Evolutionary conservation across 2,797 vertebrate genomes (phyloP).

Genomic region (Cryptoprocta ferox): DNA sequence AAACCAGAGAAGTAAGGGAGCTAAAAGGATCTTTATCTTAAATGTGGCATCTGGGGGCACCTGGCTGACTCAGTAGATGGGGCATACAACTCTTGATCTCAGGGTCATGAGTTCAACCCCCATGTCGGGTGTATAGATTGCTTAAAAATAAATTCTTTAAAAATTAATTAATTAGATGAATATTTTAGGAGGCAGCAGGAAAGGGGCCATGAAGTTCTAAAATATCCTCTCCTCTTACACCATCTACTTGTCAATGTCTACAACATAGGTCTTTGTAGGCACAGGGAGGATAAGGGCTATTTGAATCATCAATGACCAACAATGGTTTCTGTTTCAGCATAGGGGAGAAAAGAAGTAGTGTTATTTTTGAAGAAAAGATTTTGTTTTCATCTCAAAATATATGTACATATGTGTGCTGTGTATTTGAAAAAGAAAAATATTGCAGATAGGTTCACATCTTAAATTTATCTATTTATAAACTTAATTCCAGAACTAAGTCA

Average conservation of each 20-base stretch:
- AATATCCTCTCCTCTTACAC: not conserved
- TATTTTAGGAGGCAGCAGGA: slow-evolving; percentile 6
- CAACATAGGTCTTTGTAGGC: not conserved
- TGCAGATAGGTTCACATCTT: not conserved
- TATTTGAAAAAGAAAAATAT: not conserved
- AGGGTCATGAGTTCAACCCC: not conserved
- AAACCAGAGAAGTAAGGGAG: not conserved
- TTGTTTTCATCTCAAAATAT: not conserved
- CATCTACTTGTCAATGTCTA: not conserved
- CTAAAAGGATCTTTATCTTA: not conserved
- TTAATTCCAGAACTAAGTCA: slow-evolving; percentile 20
- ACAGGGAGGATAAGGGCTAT: not conserved
- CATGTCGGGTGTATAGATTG: not conserved
- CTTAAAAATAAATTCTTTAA: not conserved
- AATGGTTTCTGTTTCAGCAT: not conserved
- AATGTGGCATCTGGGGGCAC: not conserved
- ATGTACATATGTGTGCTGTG: not conserved
- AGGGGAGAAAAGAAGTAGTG: not conserved
- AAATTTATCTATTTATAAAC: not conserved
- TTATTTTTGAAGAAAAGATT: not conserved
- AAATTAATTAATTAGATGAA: not conserved
- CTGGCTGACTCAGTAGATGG: not conserved
- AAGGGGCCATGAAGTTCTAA: not conserved
- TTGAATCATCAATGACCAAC: not conserved
- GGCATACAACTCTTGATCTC: not conserved